These are phyloP conservation scores for Pemphredon lugubris DNA, from an alignment of 2,888 invertebrate species.

Conservation along the genomic window DNA sequence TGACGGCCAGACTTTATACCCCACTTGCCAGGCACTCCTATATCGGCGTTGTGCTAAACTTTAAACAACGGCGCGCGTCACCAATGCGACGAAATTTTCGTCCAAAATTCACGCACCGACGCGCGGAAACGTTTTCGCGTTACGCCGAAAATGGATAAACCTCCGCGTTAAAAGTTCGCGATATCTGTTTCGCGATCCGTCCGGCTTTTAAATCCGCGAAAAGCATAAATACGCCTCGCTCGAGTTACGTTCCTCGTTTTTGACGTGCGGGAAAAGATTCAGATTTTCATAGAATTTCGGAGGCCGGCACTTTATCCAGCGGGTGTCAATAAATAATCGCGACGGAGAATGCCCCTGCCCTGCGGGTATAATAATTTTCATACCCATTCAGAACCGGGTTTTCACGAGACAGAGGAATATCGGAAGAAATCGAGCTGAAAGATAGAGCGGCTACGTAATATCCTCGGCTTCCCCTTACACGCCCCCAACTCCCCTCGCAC, in stretches of 20 bases:
- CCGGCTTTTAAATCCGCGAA: too few relatives aligned
- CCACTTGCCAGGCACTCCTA: too few relatives aligned
- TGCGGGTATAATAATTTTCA: constrained; percentile 66
- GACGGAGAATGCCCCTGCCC: constrained; percentile 43
- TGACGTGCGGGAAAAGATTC: constrained; percentile 33
- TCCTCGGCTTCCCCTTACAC: constrained; percentile 44
- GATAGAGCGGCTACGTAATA: constrained; percentile 74
- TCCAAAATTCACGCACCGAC: too few relatives aligned
- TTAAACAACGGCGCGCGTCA: too few relatives aligned
- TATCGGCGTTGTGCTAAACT: too few relatives aligned
- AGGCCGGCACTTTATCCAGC: constrained; percentile 56
- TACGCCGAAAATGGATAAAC: too few relatives aligned
- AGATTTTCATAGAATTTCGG: constrained; percentile 62
- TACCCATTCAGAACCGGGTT: constrained; percentile 59
- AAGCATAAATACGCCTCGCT: too few relatives aligned
- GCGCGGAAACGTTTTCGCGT: too few relatives aligned
- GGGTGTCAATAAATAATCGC: constrained; percentile 67
- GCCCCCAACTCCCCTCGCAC: constrained; percentile 8
- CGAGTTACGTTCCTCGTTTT: not conserved
- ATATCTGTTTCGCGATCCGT: too few relatives aligned
- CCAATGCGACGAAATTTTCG: too few relatives aligned
- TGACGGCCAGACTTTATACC: too few relatives aligned
- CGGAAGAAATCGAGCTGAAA: constrained; percentile 75
- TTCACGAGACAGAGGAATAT: constrained; percentile 70
- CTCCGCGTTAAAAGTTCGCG: too few relatives aligned